These are phyloP conservation scores for Danio aesculapii DNA, from an alignment of 2,797 vertebrate species.

Conservation along the genomic window DNA sequence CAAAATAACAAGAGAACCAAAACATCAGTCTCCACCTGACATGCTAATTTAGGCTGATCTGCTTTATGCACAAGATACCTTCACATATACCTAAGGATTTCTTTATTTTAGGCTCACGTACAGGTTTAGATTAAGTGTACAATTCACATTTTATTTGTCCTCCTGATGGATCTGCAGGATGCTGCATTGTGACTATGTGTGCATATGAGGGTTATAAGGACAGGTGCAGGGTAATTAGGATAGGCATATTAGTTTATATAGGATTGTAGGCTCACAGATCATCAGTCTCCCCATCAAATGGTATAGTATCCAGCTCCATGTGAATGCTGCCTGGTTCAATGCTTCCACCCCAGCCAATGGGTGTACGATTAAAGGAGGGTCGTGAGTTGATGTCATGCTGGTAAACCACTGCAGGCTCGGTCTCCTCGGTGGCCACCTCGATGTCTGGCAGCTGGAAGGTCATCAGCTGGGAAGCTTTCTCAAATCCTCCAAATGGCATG, in stretches of 20 bases:
- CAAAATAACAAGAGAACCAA: slow-evolving; percentile 31
- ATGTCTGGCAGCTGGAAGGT: slow-evolving; percentile 97
- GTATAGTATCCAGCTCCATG: slow-evolving; percentile 83
- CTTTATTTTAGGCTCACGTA: not conserved
- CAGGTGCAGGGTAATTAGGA: not conserved
- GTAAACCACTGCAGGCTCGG: slow-evolving; percentile 87
- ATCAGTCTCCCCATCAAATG: slow-evolving; percentile 92
- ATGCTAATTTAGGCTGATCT: not conserved
- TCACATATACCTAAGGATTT: not conserved
- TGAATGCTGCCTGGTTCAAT: slow-evolving; percentile 86
- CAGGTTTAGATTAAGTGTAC: slow-evolving; percentile 13
- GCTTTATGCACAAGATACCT: not conserved
- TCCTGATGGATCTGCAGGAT: slow-evolving; percentile 20
- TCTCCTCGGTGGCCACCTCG: slow-evolving; percentile 82
- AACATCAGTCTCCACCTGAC: slow-evolving; percentile 16
- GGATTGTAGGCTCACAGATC: slow-evolving; percentile 84
- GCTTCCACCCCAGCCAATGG: slow-evolving; percentile 94
- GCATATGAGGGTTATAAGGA: not conserved
- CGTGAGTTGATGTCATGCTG: slow-evolving; percentile 88
- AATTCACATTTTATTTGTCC: slow-evolving; percentile 20
- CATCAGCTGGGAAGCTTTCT: slow-evolving; percentile 94
- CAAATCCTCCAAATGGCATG: slow-evolving; percentile 93
- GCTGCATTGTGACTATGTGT: slow-evolving; percentile 39
- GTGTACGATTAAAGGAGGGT: slow-evolving; percentile 98
- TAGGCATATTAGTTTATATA: slow-evolving; percentile 16